Evolutionary conservation across 2,113 vertebrate genomes (phyloP), one percentile per base, ranked within the genome.

Genomic region (Ondatra zibethicus): DNA sequence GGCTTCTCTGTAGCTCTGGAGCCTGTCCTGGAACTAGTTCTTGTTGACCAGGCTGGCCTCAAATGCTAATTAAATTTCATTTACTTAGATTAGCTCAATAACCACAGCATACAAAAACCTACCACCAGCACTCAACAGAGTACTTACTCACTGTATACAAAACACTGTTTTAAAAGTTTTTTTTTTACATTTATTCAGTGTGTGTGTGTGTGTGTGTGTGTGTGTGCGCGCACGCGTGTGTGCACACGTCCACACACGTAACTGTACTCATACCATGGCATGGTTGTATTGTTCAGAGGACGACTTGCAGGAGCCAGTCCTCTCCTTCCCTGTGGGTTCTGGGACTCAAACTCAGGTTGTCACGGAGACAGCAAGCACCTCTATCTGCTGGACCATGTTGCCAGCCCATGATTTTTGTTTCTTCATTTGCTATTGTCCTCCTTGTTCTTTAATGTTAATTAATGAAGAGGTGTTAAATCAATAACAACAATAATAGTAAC

Each of bases 21-120:
- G 50, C 50, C 50, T 52, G 50, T 52, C 50, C 50, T 52, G 50
- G 50, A 52, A 52, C 50, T 52, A 52, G 50, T 52, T 52, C 11
- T 52, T 52, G 50, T 52, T 52, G 50, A 52, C 50, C 50, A 13
- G 50, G 50, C 12, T 52, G 13, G 50, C 12, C 50, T 52, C 12
- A 6, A 52, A 52, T 52, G 87, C 45, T 82, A 77, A 73, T 68
- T 85, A 90, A 92, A 55, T 75, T 93, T 89, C 65, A 89, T 93
- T 94, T 94, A 85, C 52, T 95, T 80, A 45, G 33, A 31, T 91
- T 73, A 82, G 68, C 65, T 39, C 68, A 88, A 36, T 52, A 90
- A 65, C 27, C 75, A 39, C 76, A 55, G 25, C 42, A 68, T 84
- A 86, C 42, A 87, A 72, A 86, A 94, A 96, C 58, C 27, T 58